Evolutionary conservation across 2,797 vertebrate species (phyloP).

Genomic region (Oryzias dopingdopingensis): DNA sequence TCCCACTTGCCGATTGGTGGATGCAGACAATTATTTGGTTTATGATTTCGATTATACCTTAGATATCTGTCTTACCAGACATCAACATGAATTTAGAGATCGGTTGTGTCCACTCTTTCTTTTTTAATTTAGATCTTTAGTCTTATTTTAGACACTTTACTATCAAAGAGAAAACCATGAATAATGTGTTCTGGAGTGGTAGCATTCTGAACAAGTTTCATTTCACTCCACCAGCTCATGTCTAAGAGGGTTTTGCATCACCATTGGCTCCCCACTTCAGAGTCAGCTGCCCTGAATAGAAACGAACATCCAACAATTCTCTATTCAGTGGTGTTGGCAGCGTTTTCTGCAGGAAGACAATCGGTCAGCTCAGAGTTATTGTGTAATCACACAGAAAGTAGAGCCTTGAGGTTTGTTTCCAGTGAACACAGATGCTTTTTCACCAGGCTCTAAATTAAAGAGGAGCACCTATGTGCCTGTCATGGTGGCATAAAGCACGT

Average conservation of each 20-base stretch:
- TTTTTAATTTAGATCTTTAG: conserved; percentile 6
- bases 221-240: conserved; percentile 36
- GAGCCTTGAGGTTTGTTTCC: conserved; percentile 68
- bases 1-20: conserved; percentile 30
- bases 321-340: conserved; percentile 57
- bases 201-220: conserved; percentile 33
- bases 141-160: conserved; percentile 15
- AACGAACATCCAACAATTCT: conserved; percentile 51
- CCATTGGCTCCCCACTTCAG: conserved; percentile 47
- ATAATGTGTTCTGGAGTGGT: conserved; percentile 23
- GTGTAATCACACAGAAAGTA: conserved; percentile 67
- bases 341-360: conserved; percentile 58
- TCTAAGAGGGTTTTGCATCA: conserved; percentile 34
- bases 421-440: conserved; percentile 57
- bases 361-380: conserved; percentile 65
- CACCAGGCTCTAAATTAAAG: conserved; percentile 62
- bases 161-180: conserved; percentile 6
- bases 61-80: conserved; percentile 27
- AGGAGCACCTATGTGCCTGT: conserved; percentile 55
- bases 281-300: conserved; percentile 51
- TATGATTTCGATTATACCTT: conserved; percentile 47
- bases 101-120: conserved; percentile 16
- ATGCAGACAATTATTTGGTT: conserved; percentile 52
- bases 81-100: conserved; percentile 43
- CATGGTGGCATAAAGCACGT: conserved; percentile 46